Evolutionary conservation across 2,888 invertebrate genomes (phyloP).

Genomic region (Buathra laborator): DNA sequence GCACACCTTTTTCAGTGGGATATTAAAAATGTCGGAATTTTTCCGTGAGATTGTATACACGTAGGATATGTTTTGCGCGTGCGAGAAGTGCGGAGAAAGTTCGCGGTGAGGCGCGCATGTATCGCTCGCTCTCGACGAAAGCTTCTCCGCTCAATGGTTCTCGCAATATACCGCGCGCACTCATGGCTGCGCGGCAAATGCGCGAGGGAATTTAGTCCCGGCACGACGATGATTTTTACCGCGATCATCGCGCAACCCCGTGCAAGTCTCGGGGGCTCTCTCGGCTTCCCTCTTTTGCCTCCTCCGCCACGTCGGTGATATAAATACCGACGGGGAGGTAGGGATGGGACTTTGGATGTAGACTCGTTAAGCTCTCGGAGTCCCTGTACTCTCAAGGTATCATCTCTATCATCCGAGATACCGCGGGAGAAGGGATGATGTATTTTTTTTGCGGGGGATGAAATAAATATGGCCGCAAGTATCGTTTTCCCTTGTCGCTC

Average conservation of each 20-base stretch:
- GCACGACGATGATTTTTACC: conserved; percentile 64
- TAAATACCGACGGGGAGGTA: conserved; percentile 5
- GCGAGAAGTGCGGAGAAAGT: conserved; percentile 60
- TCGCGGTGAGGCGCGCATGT: conserved; percentile 47
- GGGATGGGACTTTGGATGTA: background rate
- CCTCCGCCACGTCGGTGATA: background rate
- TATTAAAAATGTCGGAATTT: conserved; percentile 4
- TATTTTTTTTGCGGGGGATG: conserved; percentile 57
- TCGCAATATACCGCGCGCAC: conserved; percentile 39
- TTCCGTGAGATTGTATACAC: conserved; percentile 27
- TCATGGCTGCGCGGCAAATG: conserved; percentile 65
- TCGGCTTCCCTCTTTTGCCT: background rate
- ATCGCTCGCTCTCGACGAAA: conserved; percentile 21
- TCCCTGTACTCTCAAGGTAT: background rate
- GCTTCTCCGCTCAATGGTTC: conserved; percentile 51
- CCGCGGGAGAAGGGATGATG: conserved; percentile 43
- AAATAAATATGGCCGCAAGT: conserved; percentile 63
- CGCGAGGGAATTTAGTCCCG: conserved; percentile 65
- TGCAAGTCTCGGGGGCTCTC: conserved; percentile 42
- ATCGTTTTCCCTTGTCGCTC: conserved; percentile 31
- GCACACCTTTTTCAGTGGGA: conserved; percentile 1
- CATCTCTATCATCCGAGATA: background rate
- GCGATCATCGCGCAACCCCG: conserved; percentile 54
- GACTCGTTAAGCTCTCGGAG: conserved; percentile 50
- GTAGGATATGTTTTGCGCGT: conserved; percentile 51